phyloP scores from a whole-genome alignment of 35 echinoderm and acorn worm genomes.

The Acanthaster planci region DNA sequence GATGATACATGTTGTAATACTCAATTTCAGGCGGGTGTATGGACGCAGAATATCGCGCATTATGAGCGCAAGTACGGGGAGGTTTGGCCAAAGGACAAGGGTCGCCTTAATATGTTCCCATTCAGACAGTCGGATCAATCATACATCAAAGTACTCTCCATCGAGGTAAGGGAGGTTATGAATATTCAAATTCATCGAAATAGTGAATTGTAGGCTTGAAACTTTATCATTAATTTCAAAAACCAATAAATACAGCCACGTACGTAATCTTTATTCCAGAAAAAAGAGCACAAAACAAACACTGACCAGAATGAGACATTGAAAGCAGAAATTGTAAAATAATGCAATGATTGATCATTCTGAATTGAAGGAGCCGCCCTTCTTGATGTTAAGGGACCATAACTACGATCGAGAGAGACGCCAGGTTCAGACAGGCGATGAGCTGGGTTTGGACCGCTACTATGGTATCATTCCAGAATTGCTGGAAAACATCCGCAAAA shows the following conservation, averaged over 20 bases:
- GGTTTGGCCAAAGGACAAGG: conserved; percentile 55
- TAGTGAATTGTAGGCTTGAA: too few species aligned
- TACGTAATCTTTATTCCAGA: too few species aligned
- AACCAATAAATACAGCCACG: too few species aligned
- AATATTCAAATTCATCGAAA: not conserved
- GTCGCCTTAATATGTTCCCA: conserved; percentile 61
- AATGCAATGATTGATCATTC: not conserved
- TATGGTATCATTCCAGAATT: conserved; percentile 63
- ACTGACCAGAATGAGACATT: too few species aligned
- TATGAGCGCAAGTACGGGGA: conserved; percentile 47
- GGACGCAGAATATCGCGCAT: conserved; percentile 59
- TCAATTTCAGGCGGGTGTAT: conserved; percentile 62
- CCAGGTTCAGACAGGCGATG: not conserved
- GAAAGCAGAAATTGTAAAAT: not conserved
- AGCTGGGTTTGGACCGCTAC: conserved; percentile 33
- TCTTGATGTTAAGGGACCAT: conserved; percentile 63
- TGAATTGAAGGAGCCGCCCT: conserved; percentile 72
- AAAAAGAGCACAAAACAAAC: too few species aligned
- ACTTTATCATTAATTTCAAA: too few species aligned
- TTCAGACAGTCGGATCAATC: conserved; percentile 67
- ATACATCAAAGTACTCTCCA: conserved; percentile 66
- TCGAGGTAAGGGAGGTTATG: conserved; percentile 59
- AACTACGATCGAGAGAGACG: conserved; percentile 45
- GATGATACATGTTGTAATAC: not conserved
- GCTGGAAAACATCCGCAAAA: conserved; percentile 45